Evolutionary conservation across 2,113 vertebrate species (phyloP), one percentile per base, ranked within the genome.

Genomic region (Aegotheles bennettii): DNA sequence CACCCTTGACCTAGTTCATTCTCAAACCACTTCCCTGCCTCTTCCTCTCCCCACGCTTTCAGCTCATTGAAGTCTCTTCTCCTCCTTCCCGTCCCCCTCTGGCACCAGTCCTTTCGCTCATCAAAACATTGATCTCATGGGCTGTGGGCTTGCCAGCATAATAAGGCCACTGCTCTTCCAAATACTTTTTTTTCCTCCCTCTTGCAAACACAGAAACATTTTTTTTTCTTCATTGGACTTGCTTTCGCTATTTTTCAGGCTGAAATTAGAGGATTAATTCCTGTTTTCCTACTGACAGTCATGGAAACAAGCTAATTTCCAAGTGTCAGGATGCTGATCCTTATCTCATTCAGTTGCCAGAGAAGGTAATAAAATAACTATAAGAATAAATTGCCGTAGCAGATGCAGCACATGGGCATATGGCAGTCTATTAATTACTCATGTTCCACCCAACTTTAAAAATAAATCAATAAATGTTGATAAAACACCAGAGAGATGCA

Each of bases 91-190:
- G 4, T 83, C 85, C 84, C n/a, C 23, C 47, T 74, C 76, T 92
- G 86, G 94, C 95, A 90, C 69, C 16, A 31, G 60, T 61, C 71
- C 80, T 74, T 33, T 35, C 81, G 94, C 93, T 95, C 94, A 84
- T 94, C 94, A 95, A 92, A 96, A 93, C 86, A 81, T 70, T 89
- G 95, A 94, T 95, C 89, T 94, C 86, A 67, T 81, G 43, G 89
- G 51, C 73, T 94, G 86, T 59, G 80, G 86, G 50, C 73, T 36
- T 96, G 96, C 95, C 92, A 95, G 80, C 76, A 29, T 77, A 90
- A 94, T 73, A 84, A 89, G 80, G 94, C 89, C 76, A 81, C 64
- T 84, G 90, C 86, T 93, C 42, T 90, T 94, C 79, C 83, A 94
- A 92, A 59, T 63, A 28, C 61, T 40, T 45, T 18, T 48, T 45